These are phyloP conservation scores for Xenops minutus DNA, from an alignment of 2,797 vertebrate genomes.

Conservation along the genomic window DNA sequence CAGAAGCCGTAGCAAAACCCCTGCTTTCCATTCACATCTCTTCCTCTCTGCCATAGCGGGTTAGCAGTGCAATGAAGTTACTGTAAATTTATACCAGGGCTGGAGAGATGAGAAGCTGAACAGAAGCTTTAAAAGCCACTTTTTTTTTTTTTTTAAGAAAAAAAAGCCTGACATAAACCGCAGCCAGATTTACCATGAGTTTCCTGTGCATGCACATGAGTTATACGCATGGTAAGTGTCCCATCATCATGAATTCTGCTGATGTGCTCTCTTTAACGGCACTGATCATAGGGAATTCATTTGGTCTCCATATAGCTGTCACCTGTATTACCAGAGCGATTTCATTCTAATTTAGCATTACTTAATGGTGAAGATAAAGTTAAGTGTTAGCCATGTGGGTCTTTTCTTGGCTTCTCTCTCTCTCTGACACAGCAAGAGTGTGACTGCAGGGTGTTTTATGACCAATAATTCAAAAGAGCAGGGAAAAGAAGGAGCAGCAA, in stretches of 20 bases:
- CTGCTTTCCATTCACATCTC: background rate
- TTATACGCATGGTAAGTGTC: constrained; percentile 28
- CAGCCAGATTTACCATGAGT: constrained; percentile 1
- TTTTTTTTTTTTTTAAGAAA: background rate
- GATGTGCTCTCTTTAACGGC: constrained; percentile 21
- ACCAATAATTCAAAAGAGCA: constrained; percentile 56
- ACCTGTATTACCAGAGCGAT: constrained; percentile 55
- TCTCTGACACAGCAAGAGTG: constrained; percentile 33
- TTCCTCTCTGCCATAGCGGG: background rate
- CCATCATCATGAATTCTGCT: constrained; percentile 48
- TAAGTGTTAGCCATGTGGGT: constrained; percentile 61
- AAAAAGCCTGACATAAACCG: constrained; percentile 9
- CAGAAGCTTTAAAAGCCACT: constrained; percentile 14
- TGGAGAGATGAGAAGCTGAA: background rate
- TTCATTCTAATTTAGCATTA: constrained; percentile 69
- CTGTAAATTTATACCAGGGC: background rate
- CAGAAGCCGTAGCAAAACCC: background rate
- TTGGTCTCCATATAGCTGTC: constrained; percentile 72
- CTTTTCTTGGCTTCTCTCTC: constrained; percentile 35
- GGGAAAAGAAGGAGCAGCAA: constrained; percentile 51
- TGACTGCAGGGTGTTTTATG: constrained; percentile 50
- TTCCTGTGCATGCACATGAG: constrained; percentile 13
- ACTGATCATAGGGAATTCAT: constrained; percentile 62
- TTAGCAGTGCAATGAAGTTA: background rate
- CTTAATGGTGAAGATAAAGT: constrained; percentile 70